A percentile compares a stretch with the other conserved stretches of the same genome.
Evolutionary conservation across 2,113 vertebrate genomes (phyloP).

Genomic region (Alosa alosa): DNA sequence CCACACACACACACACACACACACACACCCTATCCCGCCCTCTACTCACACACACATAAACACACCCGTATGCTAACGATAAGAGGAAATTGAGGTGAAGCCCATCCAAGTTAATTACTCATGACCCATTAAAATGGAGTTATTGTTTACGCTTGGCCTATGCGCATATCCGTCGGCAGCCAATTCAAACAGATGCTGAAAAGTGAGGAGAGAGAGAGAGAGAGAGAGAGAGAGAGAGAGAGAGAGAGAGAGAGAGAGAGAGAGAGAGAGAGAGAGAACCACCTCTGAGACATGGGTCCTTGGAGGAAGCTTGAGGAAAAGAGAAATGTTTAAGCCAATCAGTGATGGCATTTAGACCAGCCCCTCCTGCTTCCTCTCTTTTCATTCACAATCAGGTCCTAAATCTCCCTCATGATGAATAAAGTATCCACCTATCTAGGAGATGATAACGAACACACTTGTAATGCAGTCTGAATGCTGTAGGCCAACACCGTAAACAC

Average conservation of each 20-base stretch:
- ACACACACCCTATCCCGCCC: background rate
- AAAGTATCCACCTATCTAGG: too few relatives aligned
- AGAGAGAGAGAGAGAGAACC: background rate
- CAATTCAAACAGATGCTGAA: slow-evolving; percentile 17
- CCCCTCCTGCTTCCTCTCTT: background rate
- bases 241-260: background rate
- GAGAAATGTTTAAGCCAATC: background rate
- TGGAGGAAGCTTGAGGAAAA: background rate
- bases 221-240: background rate
- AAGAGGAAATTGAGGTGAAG: slow-evolving; percentile 14
- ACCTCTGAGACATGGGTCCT: background rate
- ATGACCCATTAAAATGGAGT: slow-evolving; percentile 21
- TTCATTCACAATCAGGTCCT: background rate
- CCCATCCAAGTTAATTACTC: slow-evolving; percentile 18
- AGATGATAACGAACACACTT: too few relatives aligned
- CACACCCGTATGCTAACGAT: slow-evolving; percentile 18
- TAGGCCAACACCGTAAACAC: background rate
- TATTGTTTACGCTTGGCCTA: slow-evolving; percentile 16
- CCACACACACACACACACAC: slow-evolving; percentile 6
- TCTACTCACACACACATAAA: background rate
- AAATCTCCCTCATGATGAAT: too few relatives aligned
- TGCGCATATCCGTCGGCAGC: slow-evolving; percentile 1
- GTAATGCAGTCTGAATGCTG: background rate
- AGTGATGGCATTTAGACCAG: background rate
- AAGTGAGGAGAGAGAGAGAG: background rate